Evolutionary conservation across 1,140 invertebrate species (phyloP).

Genomic region (Ditylenchus dipsaci): DNA sequence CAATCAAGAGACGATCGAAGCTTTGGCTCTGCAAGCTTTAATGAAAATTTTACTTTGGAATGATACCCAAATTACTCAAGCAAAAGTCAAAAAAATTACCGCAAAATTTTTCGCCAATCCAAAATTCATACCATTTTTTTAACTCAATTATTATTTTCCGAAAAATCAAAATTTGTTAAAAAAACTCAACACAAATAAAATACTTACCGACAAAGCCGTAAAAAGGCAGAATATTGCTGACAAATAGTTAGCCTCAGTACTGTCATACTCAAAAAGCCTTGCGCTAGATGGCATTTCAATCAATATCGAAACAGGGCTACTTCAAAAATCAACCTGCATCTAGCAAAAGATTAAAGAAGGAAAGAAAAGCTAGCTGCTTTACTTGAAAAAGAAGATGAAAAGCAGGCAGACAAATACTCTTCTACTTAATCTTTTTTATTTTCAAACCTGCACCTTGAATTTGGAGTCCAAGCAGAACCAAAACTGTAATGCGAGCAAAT

Average conservation of each 20-base stretch:
- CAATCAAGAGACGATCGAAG: too few species aligned
- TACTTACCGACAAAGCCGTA: slow-evolving; percentile 2
- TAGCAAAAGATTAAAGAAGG: neutral
- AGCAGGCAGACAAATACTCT: neutral
- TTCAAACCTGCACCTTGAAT: slow-evolving; percentile 4
- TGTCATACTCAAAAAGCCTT: slow-evolving; percentile 18
- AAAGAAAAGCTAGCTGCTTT: neutral
- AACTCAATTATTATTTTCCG: too few species aligned
- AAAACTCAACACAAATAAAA: neutral
- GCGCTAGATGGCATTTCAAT: neutral
- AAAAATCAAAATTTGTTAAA: too few species aligned
- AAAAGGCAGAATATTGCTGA: slow-evolving; percentile 6
- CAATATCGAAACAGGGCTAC: neutral
- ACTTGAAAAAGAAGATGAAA: neutral
- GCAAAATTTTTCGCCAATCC: neutral
- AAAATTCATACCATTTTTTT: too few species aligned
- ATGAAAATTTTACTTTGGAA: too few species aligned
- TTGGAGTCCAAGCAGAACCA: neutral
- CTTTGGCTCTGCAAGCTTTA: too few species aligned
- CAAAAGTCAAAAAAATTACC: too few species aligned
- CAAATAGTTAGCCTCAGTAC: slow-evolving; percentile 4
- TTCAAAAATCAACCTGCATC: neutral
- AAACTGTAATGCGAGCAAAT: slow-evolving; percentile 1
- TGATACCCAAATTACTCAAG: too few species aligned
- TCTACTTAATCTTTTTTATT: slow-evolving; percentile 6